Percentiles rank a stretch among this genome's conserved stretches.
phyloP scores from a whole-genome alignment of 2,113 vertebrate species.

The Microtus richardsoni region DNA sequence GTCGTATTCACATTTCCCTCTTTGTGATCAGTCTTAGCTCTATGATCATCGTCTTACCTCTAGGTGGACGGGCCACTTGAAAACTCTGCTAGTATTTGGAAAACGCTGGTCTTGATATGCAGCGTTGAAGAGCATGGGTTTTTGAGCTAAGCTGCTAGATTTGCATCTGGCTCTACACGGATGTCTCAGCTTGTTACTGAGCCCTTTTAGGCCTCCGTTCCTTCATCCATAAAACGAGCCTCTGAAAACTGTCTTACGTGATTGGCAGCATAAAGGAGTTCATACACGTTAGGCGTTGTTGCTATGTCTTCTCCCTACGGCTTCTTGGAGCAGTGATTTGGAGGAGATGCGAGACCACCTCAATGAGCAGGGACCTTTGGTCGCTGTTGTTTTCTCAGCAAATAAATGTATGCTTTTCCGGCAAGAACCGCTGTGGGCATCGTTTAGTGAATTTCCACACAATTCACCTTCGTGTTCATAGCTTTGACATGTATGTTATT shows the following conservation, averaged over 20 bases:
- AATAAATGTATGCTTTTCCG: background rate
- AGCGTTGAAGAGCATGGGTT: background rate
- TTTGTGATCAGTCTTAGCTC: background rate
- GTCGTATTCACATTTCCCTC: background rate
- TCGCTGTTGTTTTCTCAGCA: background rate
- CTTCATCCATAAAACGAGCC: background rate
- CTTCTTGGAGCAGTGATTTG: constrained; percentile 5
- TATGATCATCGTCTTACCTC: background rate
- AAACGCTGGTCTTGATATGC: background rate
- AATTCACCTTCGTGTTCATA: background rate
- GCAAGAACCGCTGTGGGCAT: background rate
- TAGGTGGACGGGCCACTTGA: background rate
- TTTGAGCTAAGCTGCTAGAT: background rate
- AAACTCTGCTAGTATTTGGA: constrained; percentile 1
- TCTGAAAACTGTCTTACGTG: background rate
- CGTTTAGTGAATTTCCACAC: background rate
- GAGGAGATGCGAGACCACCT: background rate
- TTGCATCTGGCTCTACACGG: background rate
- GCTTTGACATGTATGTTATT: background rate
- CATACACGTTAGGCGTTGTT: background rate
- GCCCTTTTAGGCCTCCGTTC: background rate
- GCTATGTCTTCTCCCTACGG: background rate
- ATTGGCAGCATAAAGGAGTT: background rate
- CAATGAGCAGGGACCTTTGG: background rate
- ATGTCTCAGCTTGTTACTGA: background rate